Evolutionary conservation across 2,797 vertebrate species (phyloP).

Genomic region (Pelobates cultripes): DNA sequence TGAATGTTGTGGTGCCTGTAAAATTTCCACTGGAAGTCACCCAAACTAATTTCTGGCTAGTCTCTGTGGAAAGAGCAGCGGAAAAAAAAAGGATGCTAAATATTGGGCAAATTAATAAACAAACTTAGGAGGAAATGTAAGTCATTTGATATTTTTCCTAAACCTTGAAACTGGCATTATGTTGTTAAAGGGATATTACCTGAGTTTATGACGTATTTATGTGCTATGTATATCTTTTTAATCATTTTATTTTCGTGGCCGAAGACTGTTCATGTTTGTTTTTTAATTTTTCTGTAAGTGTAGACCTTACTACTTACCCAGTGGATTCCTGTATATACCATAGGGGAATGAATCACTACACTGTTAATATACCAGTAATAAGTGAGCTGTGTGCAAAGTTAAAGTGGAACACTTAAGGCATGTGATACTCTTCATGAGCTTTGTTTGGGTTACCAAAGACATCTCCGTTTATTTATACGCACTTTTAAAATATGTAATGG

Average conservation of each 20-base stretch:
- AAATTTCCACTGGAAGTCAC: constrained; percentile 49
- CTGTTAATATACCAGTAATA: too few relatives aligned
- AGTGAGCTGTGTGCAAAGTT: too few relatives aligned
- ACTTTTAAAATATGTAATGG: too few relatives aligned
- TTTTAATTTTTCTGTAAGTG: too few relatives aligned
- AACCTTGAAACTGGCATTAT: constrained; percentile 5
- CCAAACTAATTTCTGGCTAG: constrained; percentile 45
- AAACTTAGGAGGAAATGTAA: constrained; percentile 30
- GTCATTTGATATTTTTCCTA: constrained; percentile 35
- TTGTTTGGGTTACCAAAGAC: too few relatives aligned
- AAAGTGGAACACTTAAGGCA: too few relatives aligned
- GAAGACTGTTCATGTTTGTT: not conserved
- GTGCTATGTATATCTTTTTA: not conserved
- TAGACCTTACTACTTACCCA: too few relatives aligned
- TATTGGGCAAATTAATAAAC: constrained; percentile 30
- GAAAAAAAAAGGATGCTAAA: constrained; percentile 47
- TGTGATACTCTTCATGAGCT: too few relatives aligned
- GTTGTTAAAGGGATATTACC: constrained; percentile 2
- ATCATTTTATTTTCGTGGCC: not conserved
- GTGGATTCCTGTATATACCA: too few relatives aligned
- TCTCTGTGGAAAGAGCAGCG: constrained; percentile 43
- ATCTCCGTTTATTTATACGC: too few relatives aligned
- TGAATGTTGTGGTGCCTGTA: constrained; percentile 41
- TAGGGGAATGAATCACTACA: too few relatives aligned
- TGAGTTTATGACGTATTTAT: constrained; percentile 13